These are phyloP conservation scores for Cyanistes caeruleus DNA, from an alignment of 2,113 vertebrate genomes.

Conservation along the genomic window DNA sequence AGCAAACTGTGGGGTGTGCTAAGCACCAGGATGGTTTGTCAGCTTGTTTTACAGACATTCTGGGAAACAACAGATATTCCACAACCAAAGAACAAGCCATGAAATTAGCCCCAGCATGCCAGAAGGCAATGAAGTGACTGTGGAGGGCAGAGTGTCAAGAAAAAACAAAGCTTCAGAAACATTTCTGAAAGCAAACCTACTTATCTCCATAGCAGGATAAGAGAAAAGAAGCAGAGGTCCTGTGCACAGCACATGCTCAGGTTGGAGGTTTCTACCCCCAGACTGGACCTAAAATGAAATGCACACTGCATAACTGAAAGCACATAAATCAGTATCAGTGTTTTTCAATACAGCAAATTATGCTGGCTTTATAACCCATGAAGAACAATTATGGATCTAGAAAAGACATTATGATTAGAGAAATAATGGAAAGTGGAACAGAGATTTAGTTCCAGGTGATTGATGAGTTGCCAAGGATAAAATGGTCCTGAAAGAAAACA, in stretches of 20 bases:
- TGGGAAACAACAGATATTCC: not conserved
- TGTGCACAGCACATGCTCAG: not conserved
- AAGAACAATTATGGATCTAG: constrained; percentile 62
- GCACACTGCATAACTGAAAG: not conserved
- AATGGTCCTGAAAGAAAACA: not conserved
- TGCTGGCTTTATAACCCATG: constrained; percentile 35
- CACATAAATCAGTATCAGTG: constrained; percentile 7
- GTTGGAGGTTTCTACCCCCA: not conserved
- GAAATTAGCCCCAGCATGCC: not conserved
- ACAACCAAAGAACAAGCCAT: not conserved
- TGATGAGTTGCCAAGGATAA: not conserved
- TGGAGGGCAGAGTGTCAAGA: not conserved
- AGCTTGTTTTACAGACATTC: not conserved
- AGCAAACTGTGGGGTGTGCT: not conserved
- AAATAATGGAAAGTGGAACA: not conserved
- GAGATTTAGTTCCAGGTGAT: constrained; percentile 9
- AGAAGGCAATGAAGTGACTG: not conserved
- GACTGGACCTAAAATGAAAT: constrained; percentile 7
- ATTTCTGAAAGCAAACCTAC: not conserved
- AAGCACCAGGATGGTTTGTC: not conserved
- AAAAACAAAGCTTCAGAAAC: not conserved
- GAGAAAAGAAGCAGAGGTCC: not conserved
- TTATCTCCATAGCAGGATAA: not conserved
- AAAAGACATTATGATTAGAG: not conserved
- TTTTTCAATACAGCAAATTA: constrained; percentile 38